Conservation (phyloP, 1,140 invertebrate genomes). For the Coptotermes formosanus region DNA sequence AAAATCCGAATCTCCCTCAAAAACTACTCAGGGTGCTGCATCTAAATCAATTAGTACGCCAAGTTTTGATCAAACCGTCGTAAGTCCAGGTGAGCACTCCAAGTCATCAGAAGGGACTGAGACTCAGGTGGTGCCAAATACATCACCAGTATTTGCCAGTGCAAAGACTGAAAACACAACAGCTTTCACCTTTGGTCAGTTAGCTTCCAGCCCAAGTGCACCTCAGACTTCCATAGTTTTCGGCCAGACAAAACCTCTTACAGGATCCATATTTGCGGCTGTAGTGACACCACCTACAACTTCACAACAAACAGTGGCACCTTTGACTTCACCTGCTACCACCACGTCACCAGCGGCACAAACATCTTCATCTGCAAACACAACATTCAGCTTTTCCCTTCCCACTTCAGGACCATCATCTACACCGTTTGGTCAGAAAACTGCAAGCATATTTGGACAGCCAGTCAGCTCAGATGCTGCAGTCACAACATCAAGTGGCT, state of each 20-base stretch:
- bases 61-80: no score
- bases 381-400: conserved; percentile 21
- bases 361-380: background rate
- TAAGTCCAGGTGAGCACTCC: no score
- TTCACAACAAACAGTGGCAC: no score
- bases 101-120: no score
- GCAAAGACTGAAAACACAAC: no score
- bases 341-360: background rate
- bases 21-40: background rate
- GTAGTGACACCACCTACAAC: background rate
- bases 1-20: background rate
- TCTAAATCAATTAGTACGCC: background rate
- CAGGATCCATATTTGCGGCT: background rate
- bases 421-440: background rate
- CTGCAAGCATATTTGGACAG: background rate
- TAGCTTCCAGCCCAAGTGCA: background rate
- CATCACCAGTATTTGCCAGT: no score
- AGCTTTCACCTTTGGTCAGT: no score
- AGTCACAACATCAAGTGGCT: conserved; percentile 4
- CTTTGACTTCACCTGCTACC: background rate
- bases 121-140: no score
- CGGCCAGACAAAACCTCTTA: background rate
- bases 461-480: background rate
- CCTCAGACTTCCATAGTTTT: background rate
- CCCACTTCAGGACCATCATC: background rate